Percentiles rank a stretch among this genome's conserved stretches.
These are phyloP conservation scores for Serilophus lunatus DNA, from an alignment of 2,113 vertebrate species.

Conservation along the genomic window DNA sequence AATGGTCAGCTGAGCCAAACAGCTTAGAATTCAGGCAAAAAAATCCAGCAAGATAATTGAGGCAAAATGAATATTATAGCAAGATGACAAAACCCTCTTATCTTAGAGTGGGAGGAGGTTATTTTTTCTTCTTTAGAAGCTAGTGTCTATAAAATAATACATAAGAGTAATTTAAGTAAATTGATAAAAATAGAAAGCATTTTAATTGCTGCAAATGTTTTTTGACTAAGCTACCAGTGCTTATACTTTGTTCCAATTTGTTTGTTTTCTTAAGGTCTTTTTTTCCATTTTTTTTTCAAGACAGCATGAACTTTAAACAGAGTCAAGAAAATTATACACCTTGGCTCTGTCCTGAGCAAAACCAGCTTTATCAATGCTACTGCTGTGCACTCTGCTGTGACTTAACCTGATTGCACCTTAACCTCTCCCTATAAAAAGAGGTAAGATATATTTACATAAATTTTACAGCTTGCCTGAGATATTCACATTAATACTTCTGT, in stretches of 20 bases:
- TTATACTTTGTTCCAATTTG: neutral
- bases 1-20: neutral
- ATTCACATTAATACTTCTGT: neutral
- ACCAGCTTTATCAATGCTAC: neutral
- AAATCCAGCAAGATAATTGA: neutral
- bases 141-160: neutral
- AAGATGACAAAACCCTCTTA: neutral
- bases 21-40: neutral
- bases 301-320: neutral
- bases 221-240: neutral
- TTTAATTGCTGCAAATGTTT: neutral
- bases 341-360: neutral
- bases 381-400: neutral
- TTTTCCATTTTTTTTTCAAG: neutral
- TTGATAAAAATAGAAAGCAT: neutral
- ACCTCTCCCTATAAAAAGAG: neutral
- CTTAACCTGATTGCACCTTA: neutral
- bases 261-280: neutral
- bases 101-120: neutral
- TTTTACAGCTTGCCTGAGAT: neutral
- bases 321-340: neutral
- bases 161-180: neutral
- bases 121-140: neutral
- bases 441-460: neutral
- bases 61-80: neutral